Base-by-base conservation (phyloP, 2,888 invertebrate genomes). In the Hipparchia sbordonii region DNA sequence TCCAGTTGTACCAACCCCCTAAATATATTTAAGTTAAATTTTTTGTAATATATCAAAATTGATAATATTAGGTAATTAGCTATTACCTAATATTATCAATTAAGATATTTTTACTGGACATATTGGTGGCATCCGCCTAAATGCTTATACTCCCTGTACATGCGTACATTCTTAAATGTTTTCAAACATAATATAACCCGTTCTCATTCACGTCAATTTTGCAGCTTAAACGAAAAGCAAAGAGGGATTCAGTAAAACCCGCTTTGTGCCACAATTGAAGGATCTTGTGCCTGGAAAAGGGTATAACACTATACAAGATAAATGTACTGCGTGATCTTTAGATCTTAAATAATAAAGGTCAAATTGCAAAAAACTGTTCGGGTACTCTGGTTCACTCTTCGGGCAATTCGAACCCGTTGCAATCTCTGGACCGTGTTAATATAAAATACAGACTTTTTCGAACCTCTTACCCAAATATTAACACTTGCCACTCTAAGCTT, bases 161-260 rank as follows among this genome's bases (percentile, higher is more conserved):
- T n/a, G 6, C 51, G 13, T 6, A 65, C 52, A 65, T 33, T n/a
- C 52, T 52, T 65, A 33, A 65, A 52, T 52, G 65, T 65, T 65
- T 65, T 65, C 52, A 75, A 74, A 74, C 74, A 74, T 75, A 57
- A 57, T 57, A 60, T 60, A 72, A 72, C 70, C 70, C 71, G 63
- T 71, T 75, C 68, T 70, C 74, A 74, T 75, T 74, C 74, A 76
- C 76, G 75, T 72, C 76, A 78, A 79, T 78, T 79, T 78, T 73
- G 73, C 74, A 71, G 78, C 67, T 76, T 71, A 73, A 70, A 70
- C 67, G 68, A 75, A 74, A 77, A 72, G 75, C 74, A 77, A 77
- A 76, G 75, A 70, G 74, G 73, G 74, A 73, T 73, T 78, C 75
- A 74, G 74, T 79, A 74, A 77, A 77, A 77, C 74, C 72, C 71